phyloP scores from a whole-genome alignment of 37 sponge, comb jelly and placozoan species.

The Petrosia ficiformis region DNA sequence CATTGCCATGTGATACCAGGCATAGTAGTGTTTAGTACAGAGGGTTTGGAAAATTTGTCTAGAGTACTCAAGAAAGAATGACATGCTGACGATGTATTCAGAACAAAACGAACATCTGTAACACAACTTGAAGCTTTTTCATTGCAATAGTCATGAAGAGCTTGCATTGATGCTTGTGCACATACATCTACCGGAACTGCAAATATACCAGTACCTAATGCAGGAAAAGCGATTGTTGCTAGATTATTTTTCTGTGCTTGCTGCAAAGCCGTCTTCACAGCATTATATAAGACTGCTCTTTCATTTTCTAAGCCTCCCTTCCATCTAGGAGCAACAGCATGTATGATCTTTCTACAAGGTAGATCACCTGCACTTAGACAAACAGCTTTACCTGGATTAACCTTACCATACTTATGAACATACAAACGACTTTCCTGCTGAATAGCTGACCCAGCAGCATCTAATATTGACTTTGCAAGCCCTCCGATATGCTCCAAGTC shows the following conservation, averaged over 20 bases:
- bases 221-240: constrained; percentile 63
- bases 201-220: constrained; percentile 71
- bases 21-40: not conserved
- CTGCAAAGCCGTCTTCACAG: constrained; percentile 19
- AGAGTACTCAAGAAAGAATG: not conserved
- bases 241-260: constrained; percentile 26
- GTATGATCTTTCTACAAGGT: constrained; percentile 69
- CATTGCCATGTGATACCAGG: constrained; percentile 28
- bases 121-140: constrained; percentile 4
- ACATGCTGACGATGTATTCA: not conserved
- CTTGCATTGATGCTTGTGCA: constrained; percentile 48
- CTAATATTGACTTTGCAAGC: constrained; percentile 62
- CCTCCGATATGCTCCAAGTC: constrained; percentile 70
- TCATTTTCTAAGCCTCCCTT: constrained; percentile 32
- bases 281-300: constrained; percentile 24
- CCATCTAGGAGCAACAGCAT: constrained; percentile 81
- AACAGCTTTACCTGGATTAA: constrained; percentile 54
- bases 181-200: constrained; percentile 54
- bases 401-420: constrained; percentile 16
- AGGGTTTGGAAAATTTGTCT: not conserved
- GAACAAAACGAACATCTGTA: constrained; percentile 30
- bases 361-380: constrained; percentile 63
- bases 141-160: constrained; percentile 37
- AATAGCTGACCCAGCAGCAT: constrained; percentile 66
- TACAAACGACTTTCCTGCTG: constrained; percentile 56